Evolutionary conservation across 2,797 vertebrate genomes (phyloP).

Genomic region (Molothrus ater): DNA sequence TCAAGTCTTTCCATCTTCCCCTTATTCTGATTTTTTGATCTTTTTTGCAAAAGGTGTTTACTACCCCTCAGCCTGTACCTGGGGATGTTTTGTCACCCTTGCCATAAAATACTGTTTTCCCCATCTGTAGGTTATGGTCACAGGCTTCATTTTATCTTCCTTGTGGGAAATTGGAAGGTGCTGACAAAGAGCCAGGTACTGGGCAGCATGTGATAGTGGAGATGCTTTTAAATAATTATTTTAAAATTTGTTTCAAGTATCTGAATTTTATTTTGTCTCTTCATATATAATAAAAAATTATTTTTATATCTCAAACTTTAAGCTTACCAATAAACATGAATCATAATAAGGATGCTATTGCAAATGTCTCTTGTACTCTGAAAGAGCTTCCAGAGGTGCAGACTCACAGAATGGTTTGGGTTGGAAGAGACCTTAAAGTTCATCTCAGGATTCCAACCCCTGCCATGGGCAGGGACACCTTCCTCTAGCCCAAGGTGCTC

Average conservation of each 20-base stretch:
- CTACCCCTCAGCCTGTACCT: not conserved
- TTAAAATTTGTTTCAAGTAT: not conserved
- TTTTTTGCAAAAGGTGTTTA: not conserved
- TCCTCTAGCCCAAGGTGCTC: fast-evolving
- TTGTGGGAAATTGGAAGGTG: not conserved
- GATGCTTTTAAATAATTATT: not conserved
- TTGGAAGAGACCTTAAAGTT: not conserved
- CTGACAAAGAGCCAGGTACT: not conserved
- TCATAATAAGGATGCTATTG: not conserved
- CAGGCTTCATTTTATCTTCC: not conserved
- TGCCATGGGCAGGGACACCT: not conserved
- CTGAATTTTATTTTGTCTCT: not conserved
- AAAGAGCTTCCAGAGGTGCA: not conserved
- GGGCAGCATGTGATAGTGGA: not conserved
- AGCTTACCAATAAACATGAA: not conserved
- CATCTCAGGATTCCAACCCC: fast-evolving
- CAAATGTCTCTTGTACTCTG: not conserved
- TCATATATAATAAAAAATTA: not conserved
- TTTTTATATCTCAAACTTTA: not conserved
- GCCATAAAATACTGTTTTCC: not conserved
- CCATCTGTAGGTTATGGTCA: not conserved
- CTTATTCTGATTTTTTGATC: not conserved
- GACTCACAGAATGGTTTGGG: not conserved
- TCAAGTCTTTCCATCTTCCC: not conserved
- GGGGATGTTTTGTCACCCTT: not conserved